phyloP scores from a whole-genome alignment of 2,888 invertebrate genomes.

The Dilophus febrilis region DNA sequence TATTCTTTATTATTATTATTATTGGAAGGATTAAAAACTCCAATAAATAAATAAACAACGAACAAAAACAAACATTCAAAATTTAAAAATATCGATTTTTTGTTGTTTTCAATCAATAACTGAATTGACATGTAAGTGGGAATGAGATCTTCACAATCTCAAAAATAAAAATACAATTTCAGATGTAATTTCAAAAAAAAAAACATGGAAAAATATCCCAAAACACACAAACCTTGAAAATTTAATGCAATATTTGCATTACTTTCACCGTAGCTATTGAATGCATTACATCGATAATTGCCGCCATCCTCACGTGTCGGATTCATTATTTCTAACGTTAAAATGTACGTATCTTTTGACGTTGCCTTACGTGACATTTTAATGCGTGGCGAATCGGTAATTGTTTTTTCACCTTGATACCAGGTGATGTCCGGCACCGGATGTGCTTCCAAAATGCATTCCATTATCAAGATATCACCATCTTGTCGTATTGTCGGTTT shows the following conservation, averaged over 20 bases:
- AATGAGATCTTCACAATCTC: no score
- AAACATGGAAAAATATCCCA: neutral
- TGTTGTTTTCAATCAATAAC: no score
- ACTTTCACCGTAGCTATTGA: conserved; percentile 96
- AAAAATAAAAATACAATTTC: no score
- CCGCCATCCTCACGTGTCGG: conserved; percentile 95
- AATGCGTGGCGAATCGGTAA: conserved; percentile 68
- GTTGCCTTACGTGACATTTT: conserved; percentile 81
- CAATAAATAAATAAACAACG: no score
- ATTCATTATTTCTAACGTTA: conserved; percentile 85
- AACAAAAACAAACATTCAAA: no score
- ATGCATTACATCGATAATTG: conserved; percentile 96
- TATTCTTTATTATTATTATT: no score
- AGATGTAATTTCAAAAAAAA: no score
- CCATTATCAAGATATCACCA: conserved; percentile 85
- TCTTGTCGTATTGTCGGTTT: conserved; percentile 92
- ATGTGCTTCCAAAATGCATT: conserved; percentile 87
- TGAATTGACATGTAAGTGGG: no score
- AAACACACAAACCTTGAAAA: conserved; percentile 64
- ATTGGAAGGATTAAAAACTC: no score
- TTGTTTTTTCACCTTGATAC: conserved; percentile 79
- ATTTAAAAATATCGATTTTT: no score
- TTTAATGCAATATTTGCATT: conserved; percentile 99
- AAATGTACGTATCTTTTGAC: conserved; percentile 77
- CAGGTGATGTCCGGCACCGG: conserved; percentile 90